Conservation (phyloP, 23 tunicate species). For the Oikopleura vanhoeffeni region DNA sequence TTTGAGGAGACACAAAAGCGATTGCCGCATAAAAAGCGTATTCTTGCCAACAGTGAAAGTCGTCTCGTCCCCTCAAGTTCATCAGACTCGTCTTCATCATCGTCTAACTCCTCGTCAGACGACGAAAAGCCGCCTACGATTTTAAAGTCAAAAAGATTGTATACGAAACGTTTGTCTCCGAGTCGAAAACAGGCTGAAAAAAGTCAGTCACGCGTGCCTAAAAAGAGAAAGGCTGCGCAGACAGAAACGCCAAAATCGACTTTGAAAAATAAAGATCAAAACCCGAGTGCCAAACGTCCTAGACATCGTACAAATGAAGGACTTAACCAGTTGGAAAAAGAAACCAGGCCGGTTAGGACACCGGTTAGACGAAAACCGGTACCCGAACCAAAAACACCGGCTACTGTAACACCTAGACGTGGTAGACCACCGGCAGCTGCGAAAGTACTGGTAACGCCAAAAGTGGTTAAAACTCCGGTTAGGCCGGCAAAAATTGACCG, state of each 20-base stretch:
- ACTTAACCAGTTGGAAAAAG: too few species aligned
- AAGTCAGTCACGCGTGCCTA: too few species aligned
- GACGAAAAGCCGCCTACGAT: not conserved
- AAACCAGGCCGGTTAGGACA: too few species aligned
- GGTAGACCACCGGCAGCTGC: too few species aligned
- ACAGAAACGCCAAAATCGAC: not conserved
- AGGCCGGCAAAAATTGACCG: too few species aligned
- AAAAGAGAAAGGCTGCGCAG: not conserved
- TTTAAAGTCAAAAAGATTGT: not conserved
- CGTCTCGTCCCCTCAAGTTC: not conserved
- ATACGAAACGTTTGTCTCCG: not conserved
- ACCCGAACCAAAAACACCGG: too few species aligned
- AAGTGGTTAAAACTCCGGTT: too few species aligned
- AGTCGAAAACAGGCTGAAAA: not conserved
- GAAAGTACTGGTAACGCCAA: too few species aligned
- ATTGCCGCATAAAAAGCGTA: not conserved
- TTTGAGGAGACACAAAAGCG: not conserved
- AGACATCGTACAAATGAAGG: not conserved
- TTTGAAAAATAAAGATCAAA: not conserved
- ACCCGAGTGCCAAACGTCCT: not conserved
- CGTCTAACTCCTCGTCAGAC: not conserved
- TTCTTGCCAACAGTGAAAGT: not conserved
- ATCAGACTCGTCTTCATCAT: not conserved
- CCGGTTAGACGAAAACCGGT: too few species aligned
- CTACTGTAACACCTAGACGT: too few species aligned